Percentiles rank a stretch among this genome's conserved stretches.
phyloP scores from a whole-genome alignment of 2,888 invertebrate genomes.

The Scotopteryx bipunctaria region DNA sequence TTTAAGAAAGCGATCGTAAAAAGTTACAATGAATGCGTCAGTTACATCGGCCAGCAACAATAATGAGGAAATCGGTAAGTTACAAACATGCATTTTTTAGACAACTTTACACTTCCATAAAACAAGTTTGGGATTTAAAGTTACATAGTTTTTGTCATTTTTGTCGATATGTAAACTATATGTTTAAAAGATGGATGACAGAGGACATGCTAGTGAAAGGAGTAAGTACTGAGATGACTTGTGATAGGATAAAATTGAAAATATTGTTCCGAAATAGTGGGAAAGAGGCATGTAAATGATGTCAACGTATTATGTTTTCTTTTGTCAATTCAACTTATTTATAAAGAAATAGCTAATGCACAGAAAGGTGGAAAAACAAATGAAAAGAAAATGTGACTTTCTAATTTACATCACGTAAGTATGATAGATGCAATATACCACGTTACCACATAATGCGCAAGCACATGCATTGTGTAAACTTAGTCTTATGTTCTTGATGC shows the following conservation, averaged over 20 bases:
- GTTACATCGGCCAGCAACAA: conserved; percentile 55
- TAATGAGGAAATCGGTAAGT: conserved; percentile 72
- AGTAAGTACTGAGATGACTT: too few relatives aligned
- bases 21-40: conserved; percentile 62
- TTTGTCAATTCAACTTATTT: too few relatives aligned
- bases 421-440: conserved; percentile 18
- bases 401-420: conserved; percentile 24
- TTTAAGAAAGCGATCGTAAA: conserved; percentile 42
- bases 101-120: too few relatives aligned
- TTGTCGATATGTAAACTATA: too few relatives aligned
- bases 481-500: conserved; percentile 17
- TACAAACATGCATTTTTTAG: neutral
- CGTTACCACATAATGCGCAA: conserved; percentile 16
- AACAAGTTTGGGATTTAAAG: too few relatives aligned
- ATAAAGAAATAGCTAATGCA: neutral
- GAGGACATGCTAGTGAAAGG: too few relatives aligned
- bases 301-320: too few relatives aligned
- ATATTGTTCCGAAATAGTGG: too few relatives aligned
- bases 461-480: conserved; percentile 22
- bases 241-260: too few relatives aligned
- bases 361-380: conserved; percentile 14
- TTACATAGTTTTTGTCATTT: too few relatives aligned
- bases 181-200: too few relatives aligned
- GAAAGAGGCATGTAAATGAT: too few relatives aligned
- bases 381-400: conserved; percentile 23